These are phyloP conservation scores for Echinarachnius parma DNA, from an alignment of 53 echinoderm and acorn worm genomes.

Conservation along the genomic window DNA sequence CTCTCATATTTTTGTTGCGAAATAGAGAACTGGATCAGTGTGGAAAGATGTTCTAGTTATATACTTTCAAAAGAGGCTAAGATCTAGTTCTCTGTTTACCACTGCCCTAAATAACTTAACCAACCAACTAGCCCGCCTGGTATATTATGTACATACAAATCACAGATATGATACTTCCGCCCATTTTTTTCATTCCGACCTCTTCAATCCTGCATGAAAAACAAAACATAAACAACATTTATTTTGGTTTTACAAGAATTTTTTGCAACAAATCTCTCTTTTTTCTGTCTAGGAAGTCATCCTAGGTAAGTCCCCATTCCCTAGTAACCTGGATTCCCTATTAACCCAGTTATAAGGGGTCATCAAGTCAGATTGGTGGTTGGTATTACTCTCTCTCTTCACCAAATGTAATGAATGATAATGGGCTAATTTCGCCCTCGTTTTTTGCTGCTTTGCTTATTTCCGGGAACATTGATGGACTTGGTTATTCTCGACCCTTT, in stretches of 20 bases:
- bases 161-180: slow-evolving; percentile 45
- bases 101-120: slow-evolving; percentile 38
- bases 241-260: slow-evolving; percentile 36
- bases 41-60: slow-evolving; percentile 39
- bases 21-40: slow-evolving; percentile 31
- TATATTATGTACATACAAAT: too few species aligned
- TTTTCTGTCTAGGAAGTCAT: slow-evolving; percentile 10
- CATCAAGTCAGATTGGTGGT: too few species aligned
- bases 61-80: not conserved
- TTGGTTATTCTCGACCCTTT: too few species aligned
- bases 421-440: slow-evolving; percentile 29
- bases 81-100: slow-evolving; percentile 53
- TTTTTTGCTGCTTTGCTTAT: too few species aligned
- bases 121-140: slow-evolving; percentile 1
- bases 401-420: slow-evolving; percentile 20
- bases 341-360: slow-evolving; percentile 49
- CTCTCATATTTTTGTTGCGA: slow-evolving; percentile 41
- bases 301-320: slow-evolving; percentile 43
- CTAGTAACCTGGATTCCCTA: slow-evolving; percentile 39
- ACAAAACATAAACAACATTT: too few species aligned
- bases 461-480: too few species aligned
- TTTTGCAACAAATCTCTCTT: not conserved
- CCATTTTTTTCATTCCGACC: slow-evolving; percentile 19
- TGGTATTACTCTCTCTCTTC: too few species aligned
- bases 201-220: too few species aligned